Conservation (phyloP, 2,113 vertebrate genomes). For the Rhinoptilus africanus region DNA sequence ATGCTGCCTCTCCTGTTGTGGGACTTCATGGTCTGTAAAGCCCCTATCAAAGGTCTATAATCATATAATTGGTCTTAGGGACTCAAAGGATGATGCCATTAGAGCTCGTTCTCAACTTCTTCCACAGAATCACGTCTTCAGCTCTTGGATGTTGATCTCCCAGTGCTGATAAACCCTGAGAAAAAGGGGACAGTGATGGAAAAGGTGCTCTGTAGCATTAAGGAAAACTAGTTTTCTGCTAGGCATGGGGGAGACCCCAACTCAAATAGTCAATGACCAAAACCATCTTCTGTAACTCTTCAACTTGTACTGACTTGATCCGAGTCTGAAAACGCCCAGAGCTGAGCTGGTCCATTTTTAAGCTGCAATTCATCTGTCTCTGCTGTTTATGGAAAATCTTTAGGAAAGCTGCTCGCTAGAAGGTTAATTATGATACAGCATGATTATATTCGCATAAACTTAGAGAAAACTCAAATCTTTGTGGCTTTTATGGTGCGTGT, state of each 20-base stretch:
- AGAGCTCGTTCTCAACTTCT: background rate
- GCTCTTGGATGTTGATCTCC: background rate
- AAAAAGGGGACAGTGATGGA: background rate
- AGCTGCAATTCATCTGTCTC: background rate
- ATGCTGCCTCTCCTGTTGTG: background rate
- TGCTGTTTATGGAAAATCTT: background rate
- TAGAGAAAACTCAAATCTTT: background rate
- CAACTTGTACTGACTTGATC: background rate
- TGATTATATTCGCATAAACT: background rate
- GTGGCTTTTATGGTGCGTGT: fast-evolving
- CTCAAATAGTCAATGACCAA: background rate
- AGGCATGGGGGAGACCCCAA: too few relatives aligned
- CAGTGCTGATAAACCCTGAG: background rate
- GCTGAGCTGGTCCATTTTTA: background rate
- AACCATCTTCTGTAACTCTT: background rate
- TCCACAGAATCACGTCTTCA: background rate
- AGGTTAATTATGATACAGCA: background rate
- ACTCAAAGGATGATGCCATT: fast-evolving
- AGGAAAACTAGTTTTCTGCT: background rate
- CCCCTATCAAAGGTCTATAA: background rate
- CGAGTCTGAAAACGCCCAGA: background rate
- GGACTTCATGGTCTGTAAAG: background rate
- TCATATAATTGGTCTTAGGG: background rate
- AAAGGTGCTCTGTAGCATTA: background rate
- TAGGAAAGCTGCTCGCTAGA: background rate